Conservation (phyloP, 2,888 invertebrate genomes). For the Apotomis betuletana region DNA sequence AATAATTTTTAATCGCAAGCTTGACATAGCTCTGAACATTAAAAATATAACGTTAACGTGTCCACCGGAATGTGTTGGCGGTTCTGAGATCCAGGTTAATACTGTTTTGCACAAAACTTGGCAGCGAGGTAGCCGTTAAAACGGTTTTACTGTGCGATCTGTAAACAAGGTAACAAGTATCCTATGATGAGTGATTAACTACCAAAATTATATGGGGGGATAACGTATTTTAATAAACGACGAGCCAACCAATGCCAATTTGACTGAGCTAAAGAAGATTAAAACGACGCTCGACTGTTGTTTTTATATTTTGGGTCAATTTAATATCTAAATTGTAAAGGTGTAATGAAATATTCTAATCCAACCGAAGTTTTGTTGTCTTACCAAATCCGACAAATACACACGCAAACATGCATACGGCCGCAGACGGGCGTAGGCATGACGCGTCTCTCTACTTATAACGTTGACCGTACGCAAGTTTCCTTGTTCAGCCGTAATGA, state of each 20-base stretch:
- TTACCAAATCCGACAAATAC: not conserved
- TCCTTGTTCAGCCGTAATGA: conserved; percentile 11
- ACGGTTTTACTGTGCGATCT: conserved; percentile 31
- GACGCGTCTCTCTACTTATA: not conserved
- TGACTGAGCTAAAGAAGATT: no score
- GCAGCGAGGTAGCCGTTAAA: conserved; percentile 19
- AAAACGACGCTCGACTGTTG: no score
- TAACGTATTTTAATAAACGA: not conserved
- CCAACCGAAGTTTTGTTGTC: not conserved
- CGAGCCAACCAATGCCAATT: no score
- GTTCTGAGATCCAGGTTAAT: conserved; percentile 42
- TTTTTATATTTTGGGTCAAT: no score
- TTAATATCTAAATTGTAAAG: no score
- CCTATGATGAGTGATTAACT: not conserved
- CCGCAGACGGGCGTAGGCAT: not conserved
- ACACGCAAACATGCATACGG: not conserved
- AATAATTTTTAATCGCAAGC: no score
- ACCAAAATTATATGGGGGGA: not conserved
- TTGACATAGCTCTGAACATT: not conserved
- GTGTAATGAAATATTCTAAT: no score
- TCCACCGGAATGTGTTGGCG: conserved; percentile 35
- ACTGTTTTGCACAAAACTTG: conserved; percentile 37
- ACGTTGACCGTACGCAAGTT: conserved; percentile 3
- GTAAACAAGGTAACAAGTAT: conserved; percentile 41
- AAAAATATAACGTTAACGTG: conserved; percentile 12